phyloP scores from a whole-genome alignment of 1,140 invertebrate genomes.

The Eupristina koningsbergeri region DNA sequence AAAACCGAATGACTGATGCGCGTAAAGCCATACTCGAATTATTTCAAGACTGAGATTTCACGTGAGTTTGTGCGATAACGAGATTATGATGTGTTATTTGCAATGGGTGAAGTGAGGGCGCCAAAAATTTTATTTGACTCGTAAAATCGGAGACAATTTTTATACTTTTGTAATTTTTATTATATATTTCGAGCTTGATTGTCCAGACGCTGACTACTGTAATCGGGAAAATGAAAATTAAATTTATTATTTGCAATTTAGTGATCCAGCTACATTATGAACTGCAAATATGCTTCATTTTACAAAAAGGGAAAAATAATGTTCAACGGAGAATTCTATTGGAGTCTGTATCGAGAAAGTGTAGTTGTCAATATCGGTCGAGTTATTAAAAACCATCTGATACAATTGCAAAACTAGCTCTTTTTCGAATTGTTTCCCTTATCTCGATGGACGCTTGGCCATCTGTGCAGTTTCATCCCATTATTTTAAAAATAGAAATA shows the following conservation, averaged over 20 bases:
- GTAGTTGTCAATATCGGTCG: not conserved
- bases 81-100: not conserved
- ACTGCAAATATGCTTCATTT: too few relatives aligned
- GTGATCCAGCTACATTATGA: too few relatives aligned
- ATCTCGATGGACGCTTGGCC: not conserved
- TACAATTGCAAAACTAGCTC: not conserved
- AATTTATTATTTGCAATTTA: too few relatives aligned
- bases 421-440: not conserved
- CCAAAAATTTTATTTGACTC: not conserved
- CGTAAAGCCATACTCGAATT: not conserved
- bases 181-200: too few relatives aligned
- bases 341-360: not conserved
- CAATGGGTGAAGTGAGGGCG: not conserved
- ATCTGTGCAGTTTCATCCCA: too few relatives aligned
- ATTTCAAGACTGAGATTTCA: not conserved
- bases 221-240: too few relatives aligned
- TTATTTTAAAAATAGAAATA: not conserved
- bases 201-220: too few relatives aligned
- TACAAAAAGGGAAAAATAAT: too few relatives aligned
- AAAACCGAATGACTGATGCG: constrained; percentile 16
- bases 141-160: too few relatives aligned
- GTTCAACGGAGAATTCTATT: too few relatives aligned
- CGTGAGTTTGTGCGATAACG: not conserved
- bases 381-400: not conserved
- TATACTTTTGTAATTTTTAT: too few relatives aligned